phyloP scores from a whole-genome alignment of 2,888 invertebrate genomes.

The Athrips mouffetella region DNA sequence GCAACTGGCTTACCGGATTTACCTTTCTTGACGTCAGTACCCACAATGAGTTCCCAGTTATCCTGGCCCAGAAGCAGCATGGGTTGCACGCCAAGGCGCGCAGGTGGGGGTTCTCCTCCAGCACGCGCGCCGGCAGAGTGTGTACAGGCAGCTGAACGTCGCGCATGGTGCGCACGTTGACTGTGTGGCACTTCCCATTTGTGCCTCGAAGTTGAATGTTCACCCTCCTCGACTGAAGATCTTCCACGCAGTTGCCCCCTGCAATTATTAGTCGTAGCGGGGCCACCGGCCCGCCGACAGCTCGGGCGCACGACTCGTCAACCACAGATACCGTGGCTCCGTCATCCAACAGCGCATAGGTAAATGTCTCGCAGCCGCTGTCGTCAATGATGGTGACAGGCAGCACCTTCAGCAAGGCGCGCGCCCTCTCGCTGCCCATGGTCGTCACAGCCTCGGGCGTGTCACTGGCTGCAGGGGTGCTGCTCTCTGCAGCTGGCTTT shows the following conservation, averaged over 20 bases:
- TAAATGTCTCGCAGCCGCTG: not conserved
- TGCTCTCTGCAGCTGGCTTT: not conserved
- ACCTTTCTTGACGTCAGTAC: conserved; percentile 10
- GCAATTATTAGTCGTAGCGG: not conserved
- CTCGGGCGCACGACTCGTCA: not conserved
- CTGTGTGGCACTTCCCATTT: not conserved
- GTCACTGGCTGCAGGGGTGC: not conserved
- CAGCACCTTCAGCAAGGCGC: not conserved
- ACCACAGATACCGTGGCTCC: conserved; percentile 7
- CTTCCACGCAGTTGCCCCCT: not conserved
- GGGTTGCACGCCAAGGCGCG: not conserved
- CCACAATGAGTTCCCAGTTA: conserved; percentile 15
- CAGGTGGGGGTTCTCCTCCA: not conserved
- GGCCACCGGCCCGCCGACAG: not conserved
- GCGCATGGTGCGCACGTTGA: not conserved
- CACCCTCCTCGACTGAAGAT: not conserved
- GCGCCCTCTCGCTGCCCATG: not conserved
- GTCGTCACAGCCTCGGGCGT: not conserved
- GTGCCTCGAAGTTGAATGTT: not conserved
- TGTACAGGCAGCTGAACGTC: not conserved
- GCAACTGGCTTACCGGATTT: conserved; percentile 16
- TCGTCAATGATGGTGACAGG: not conserved
- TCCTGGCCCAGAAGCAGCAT: conserved; percentile 17
- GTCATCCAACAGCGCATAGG: conserved; percentile 7
- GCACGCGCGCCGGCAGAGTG: not conserved